phyloP scores from a whole-genome alignment of 1,140 invertebrate species.

The Calliopsis andreniformis region DNA sequence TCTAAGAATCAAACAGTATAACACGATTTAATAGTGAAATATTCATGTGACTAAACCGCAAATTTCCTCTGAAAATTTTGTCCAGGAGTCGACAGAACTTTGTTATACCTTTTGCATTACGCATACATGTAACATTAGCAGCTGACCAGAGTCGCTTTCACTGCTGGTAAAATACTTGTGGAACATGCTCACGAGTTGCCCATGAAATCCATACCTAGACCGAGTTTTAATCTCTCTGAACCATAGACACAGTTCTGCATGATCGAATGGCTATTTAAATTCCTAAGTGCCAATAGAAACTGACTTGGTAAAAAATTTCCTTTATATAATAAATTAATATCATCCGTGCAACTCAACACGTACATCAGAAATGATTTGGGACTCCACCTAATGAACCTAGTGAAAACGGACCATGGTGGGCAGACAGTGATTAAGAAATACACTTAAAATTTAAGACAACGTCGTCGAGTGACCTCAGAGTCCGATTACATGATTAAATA shows the following conservation, averaged over 20 bases:
- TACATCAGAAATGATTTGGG: background rate
- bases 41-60: no score
- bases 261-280: no score
- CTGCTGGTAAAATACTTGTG: constrained; percentile 52
- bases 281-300: no score
- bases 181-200: constrained; percentile 24
- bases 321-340: no score
- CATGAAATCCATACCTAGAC: constrained; percentile 43
- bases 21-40: no score
- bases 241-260: background rate
- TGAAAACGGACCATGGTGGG: constrained; percentile 20
- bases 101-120: constrained; percentile 26
- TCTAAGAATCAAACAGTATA: no score
- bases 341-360: no score
- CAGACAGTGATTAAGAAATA: constrained; percentile 3
- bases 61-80: background rate
- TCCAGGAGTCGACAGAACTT: background rate
- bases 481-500: constrained; percentile 48
- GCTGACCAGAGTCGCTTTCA: constrained; percentile 64
- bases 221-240: constrained; percentile 15
- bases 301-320: no score
- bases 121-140: constrained; percentile 52
- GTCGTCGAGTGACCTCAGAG: constrained; percentile 31
- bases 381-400: background rate
- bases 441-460: constrained; percentile 40